phyloP scores from a whole-genome alignment of 2,797 vertebrate genomes.

The Silurus aristotelis region DNA sequence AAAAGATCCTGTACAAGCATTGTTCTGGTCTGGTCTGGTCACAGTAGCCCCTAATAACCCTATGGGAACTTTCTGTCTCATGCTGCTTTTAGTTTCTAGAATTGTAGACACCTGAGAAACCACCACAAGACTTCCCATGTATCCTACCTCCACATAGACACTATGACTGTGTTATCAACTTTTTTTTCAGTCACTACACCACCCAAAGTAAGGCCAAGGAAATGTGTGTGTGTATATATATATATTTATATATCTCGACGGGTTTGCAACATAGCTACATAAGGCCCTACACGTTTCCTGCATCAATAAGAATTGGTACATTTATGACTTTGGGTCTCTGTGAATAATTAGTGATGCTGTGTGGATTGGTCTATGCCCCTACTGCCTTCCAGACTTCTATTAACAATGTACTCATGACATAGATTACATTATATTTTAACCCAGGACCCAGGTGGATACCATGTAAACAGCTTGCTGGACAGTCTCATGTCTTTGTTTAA shows the following conservation, averaged over 20 bases:
- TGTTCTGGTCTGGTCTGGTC: not conserved
- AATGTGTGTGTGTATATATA: not conserved
- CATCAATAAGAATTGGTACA: not conserved
- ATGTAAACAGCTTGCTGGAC: not conserved
- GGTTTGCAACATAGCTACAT: not conserved
- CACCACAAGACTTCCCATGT: not conserved
- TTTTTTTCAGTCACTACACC: not conserved
- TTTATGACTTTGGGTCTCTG: not conserved
- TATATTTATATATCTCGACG: too few species aligned
- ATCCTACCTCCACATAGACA: not conserved
- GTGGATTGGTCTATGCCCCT: not conserved
- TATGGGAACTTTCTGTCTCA: not conserved
- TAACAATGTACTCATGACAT: not conserved
- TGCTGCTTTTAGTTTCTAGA: not conserved
- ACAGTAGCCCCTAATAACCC: not conserved
- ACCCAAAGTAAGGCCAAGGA: not conserved
- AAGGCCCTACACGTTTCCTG: not conserved
- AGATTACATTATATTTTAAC: not conserved
- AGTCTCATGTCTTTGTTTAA: not conserved
- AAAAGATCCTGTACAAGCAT: not conserved
- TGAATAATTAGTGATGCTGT: slow-evolving; percentile 1
- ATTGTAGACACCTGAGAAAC: not conserved
- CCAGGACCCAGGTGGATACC: too few species aligned
- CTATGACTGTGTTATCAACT: not conserved
- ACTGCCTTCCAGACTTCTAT: not conserved